Base-by-base conservation (phyloP, 2,113 vertebrate genomes). In the Pelobates fuscus region DNA sequence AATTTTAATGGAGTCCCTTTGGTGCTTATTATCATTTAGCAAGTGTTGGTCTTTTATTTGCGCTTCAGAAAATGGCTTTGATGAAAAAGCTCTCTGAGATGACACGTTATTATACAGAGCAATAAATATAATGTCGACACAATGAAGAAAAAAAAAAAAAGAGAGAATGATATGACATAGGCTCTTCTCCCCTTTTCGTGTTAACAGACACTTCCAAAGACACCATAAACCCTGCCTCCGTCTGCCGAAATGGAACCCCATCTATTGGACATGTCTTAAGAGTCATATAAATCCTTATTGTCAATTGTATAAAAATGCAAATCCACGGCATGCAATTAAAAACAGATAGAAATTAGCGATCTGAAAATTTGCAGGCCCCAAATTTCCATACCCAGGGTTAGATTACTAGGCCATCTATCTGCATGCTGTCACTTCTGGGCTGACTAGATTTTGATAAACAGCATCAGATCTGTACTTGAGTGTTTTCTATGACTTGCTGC, bases 401-500 rank as follows among this genome's bases (percentile, higher is more conserved):
- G 84, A 85, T 85, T 84, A 81, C 86, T 58, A 14, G 73, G 81
- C 83, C 79, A 88, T 91, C 87, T 84, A 87, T 84, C 84, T 90
- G 89, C 58, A 85, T 77, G 87, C 82, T 86, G 82, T 91, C 91
- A 84, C 75, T 3, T 84, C 84, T 83, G 85, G 89, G 85, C 86
- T 85, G 86, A 52, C 83, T 79, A 86, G 90, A 90, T 90, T 90
- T 88, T 93, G 90, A 94, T 92, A 86, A 88, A 93, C 89, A 88
- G 86, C 86, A 70, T 80, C 85, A 80, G 82, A 86, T 85, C 87
- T 84, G 86, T 84, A 82, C 89, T 84, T 88, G 83, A 2, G 17
- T 81, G 77, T 87, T 84, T 79, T 32, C 82, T 12, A 78, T 63
- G 82, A 89, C 86, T 89, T 80, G 81, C 88, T 0, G 55, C 84